These are phyloP conservation scores for Periophthalmus magnuspinnatus DNA, from an alignment of 2,797 vertebrate species.

Conservation along the genomic window DNA sequence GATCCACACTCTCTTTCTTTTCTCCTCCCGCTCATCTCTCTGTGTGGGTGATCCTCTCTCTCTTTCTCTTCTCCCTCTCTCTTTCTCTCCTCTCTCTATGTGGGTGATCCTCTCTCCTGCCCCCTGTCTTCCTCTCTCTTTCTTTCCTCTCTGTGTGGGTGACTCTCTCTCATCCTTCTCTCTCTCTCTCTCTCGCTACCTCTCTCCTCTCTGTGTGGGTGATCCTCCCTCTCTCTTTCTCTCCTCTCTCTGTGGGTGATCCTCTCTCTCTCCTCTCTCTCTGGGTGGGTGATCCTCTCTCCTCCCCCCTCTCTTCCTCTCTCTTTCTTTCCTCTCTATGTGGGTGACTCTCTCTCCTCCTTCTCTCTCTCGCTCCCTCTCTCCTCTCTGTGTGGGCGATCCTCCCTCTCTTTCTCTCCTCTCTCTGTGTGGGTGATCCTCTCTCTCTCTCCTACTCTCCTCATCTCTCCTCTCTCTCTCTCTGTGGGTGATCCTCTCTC, in stretches of 20 bases:
- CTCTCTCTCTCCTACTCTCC: neutral
- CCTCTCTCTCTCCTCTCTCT: neutral
- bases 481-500: neutral
- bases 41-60: too few species aligned
- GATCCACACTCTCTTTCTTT: neutral
- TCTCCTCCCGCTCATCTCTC: neutral
- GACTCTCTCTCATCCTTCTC: neutral
- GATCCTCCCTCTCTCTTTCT: neutral
- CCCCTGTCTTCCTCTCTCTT: constrained; percentile 5
- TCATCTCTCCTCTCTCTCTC: neutral
- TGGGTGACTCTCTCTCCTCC: neutral
- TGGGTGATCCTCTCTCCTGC: too few species aligned
- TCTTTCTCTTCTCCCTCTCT: neutral
- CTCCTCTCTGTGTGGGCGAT: too few species aligned
- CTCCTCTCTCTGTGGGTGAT: neutral
- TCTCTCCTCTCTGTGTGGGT: neutral
- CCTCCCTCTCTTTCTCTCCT: neutral
- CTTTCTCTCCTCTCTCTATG: neutral
- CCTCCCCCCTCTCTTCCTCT: neutral
- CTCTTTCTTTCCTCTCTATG: neutral
- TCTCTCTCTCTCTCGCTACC: neutral
- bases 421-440: too few species aligned
- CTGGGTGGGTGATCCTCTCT: neutral
- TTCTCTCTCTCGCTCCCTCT: too few species aligned
- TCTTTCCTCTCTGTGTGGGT: constrained; percentile 20